Conservation (phyloP, 2,113 vertebrate species). For the Mus spicilegus region DNA sequence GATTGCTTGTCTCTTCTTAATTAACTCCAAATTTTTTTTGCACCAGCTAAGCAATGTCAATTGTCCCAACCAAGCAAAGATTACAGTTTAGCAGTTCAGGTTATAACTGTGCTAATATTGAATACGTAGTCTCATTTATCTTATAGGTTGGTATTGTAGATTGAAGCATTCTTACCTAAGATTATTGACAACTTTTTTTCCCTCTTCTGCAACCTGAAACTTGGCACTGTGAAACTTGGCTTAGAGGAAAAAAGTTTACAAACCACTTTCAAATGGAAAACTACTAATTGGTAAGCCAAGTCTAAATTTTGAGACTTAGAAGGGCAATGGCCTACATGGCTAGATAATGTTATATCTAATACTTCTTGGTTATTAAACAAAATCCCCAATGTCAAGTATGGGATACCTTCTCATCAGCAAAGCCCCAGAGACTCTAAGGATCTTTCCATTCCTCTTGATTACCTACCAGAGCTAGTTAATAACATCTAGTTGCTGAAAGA, state of each 20-base stretch:
- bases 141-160: neutral
- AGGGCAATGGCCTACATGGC: neutral
- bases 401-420: neutral
- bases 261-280: neutral
- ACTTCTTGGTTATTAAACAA: neutral
- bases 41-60: neutral
- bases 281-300: neutral
- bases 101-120: neutral
- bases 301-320: neutral
- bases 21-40: neutral
- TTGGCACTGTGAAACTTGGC: neutral
- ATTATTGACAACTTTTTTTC: neutral
- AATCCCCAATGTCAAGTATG: neutral
- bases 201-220: neutral
- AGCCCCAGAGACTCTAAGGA: neutral
- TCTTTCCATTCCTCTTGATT: neutral
- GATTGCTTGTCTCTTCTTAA: neutral
- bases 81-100: neutral
- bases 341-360: neutral
- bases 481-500: neutral
- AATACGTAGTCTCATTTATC: neutral
- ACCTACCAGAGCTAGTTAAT: neutral
- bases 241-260: neutral
- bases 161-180: neutral
- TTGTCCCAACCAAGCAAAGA: neutral